Evolutionary conservation across 2,113 vertebrate genomes (phyloP).

Genomic region (Todiramphus saurophagus): DNA sequence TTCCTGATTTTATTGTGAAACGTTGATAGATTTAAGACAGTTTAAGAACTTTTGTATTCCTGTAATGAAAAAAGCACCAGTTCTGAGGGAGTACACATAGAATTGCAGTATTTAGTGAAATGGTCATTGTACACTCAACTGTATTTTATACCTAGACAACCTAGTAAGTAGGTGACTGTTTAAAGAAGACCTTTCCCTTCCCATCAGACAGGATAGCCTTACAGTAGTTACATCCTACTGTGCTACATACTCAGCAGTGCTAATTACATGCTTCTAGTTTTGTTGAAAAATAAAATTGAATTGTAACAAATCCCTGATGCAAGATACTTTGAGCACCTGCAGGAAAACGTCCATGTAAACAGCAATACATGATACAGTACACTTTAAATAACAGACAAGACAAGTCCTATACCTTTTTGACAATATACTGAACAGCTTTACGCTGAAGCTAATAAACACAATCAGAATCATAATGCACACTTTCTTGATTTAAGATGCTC

Average conservation of each 20-base stretch:
- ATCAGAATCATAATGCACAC: slow-evolving; percentile 50
- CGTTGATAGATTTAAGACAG: slow-evolving; percentile 37
- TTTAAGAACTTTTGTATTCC: slow-evolving; percentile 48
- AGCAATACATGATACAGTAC: slow-evolving; percentile 72
- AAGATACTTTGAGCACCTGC: slow-evolving; percentile 72
- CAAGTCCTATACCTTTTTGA: slow-evolving; percentile 44
- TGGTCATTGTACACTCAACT: neutral
- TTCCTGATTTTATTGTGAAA: slow-evolving; percentile 73
- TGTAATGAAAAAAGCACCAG: slow-evolving; percentile 65
- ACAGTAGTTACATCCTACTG: slow-evolving; percentile 44
- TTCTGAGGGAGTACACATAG: slow-evolving; percentile 7
- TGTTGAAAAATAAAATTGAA: slow-evolving; percentile 69
- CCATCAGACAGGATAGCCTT: neutral
- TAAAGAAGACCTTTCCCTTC: slow-evolving; percentile 27
- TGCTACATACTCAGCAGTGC: slow-evolving; percentile 25
- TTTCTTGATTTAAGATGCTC: slow-evolving; percentile 52
- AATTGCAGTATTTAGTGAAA: slow-evolving; percentile 13
- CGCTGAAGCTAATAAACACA: slow-evolving; percentile 52
- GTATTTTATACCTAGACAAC: neutral
- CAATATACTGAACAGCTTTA: slow-evolving; percentile 53
- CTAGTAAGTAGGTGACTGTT: neutral
- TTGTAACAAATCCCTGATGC: slow-evolving; percentile 77
- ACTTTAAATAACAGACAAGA: slow-evolving; percentile 71
- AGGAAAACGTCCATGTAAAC: slow-evolving; percentile 76
- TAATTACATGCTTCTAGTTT: slow-evolving; percentile 57